Conservation (phyloP, 1,140 invertebrate species). For the Brachystomella parvula region DNA sequence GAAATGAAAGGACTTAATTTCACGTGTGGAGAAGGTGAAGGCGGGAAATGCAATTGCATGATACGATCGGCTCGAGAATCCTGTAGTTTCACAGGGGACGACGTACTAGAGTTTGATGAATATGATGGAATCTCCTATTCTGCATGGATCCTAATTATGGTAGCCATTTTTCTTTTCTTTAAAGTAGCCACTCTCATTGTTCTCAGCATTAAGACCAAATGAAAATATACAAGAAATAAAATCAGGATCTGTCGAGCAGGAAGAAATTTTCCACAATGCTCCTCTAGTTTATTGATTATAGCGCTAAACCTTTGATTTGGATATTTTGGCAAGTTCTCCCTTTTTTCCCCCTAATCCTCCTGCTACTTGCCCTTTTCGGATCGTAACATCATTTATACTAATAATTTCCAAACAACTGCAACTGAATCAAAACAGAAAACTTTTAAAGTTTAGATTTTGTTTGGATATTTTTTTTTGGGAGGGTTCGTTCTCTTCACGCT, state of each 20-base stretch:
- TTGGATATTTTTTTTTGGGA: too few species aligned
- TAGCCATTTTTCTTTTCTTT: neutral
- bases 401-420: too few species aligned
- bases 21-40: neutral
- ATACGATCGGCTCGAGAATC: neutral
- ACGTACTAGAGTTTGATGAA: neutral
- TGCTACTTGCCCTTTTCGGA: too few species aligned
- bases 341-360: too few species aligned
- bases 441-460: too few species aligned
- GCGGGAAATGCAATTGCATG: neutral
- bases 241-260: neutral
- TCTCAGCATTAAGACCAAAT: neutral
- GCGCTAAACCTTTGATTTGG: too few species aligned
- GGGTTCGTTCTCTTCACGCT: slow-evolving; percentile 56
- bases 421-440: too few species aligned
- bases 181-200: neutral
- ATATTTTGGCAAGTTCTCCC: too few species aligned
- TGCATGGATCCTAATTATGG: neutral
- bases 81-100: neutral
- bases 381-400: too few species aligned
- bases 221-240: neutral
- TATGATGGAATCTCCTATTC: neutral
- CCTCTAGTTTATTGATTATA: too few species aligned
- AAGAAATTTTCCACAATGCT: neutral
- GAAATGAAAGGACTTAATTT: neutral